Percentiles rank a stretch among this genome's conserved stretches.
Conservation (phyloP, 2,888 invertebrate species). For the Melangyna quadrimaculata region DNA sequence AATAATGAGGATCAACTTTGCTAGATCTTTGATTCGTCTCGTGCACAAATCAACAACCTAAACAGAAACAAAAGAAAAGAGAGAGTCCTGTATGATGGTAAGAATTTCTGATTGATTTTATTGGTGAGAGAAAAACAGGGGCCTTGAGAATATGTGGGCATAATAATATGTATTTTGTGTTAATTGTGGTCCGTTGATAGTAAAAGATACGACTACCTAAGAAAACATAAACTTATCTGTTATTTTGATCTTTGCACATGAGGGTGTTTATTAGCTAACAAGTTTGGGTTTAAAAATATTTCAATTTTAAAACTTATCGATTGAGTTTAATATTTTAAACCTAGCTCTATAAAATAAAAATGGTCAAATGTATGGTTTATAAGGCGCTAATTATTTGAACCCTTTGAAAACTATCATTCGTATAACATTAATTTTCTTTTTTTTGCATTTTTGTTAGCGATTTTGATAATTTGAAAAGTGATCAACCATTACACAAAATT, state of each 20-base stretch:
- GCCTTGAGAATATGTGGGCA: neutral
- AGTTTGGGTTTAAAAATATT: too few relatives aligned
- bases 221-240: neutral
- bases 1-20: constrained; percentile 9
- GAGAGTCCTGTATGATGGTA: neutral
- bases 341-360: too few relatives aligned
- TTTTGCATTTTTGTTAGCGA: too few relatives aligned
- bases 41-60: neutral
- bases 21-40: neutral
- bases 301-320: too few relatives aligned
- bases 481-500: too few relatives aligned
- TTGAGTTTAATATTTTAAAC: too few relatives aligned
- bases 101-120: neutral
- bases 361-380: too few relatives aligned
- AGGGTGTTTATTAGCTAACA: too few relatives aligned
- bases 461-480: too few relatives aligned
- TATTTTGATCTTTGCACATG: neutral
- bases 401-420: too few relatives aligned
- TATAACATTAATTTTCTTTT: too few relatives aligned
- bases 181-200: neutral
- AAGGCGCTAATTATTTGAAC: too few relatives aligned
- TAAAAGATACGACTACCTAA: neutral
- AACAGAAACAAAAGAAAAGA: neutral
- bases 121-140: neutral
- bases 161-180: neutral